Base-by-base conservation (phyloP, 2,797 vertebrate species). In the Loriculus beryllinus region DNA sequence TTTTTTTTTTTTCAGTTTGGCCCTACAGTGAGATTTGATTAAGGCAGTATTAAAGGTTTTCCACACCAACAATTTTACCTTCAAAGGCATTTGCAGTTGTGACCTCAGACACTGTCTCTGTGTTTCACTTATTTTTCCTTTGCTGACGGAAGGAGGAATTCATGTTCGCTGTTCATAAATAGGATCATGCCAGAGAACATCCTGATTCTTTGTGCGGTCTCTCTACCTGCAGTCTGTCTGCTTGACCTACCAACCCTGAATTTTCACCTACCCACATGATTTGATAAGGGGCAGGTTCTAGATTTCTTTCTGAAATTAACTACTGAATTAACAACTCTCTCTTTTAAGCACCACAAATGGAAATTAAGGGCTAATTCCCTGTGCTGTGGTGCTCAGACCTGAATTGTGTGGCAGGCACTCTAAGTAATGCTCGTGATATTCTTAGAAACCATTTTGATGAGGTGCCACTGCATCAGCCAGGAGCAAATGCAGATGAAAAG, bases 1-100 rank as follows among this genome's bases (percentile, higher is more conserved):
- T 89, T 92, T 92, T 89, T 95, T 87, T 89, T 92, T 92, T 89
- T 95, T 74, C 47, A 51, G 40, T 78, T 92, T 92, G 67, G 10
- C 28, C 63, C 48, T 40, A 49, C 35, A 82, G 59, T 88, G 75
- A 89, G 84, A 82, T 88, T 74, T 74, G 64, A 94, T 86, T 89
- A 77, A 85, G 56, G 83, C 14, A 51, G 17, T 88, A 57, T 35
- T 78, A 59, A 88, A 94, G n/a, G 33, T 89, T 95, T 92, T 92
- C 91, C 92, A 82, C 68, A 94, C 35, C 60, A 89, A 68, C 75
- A 93, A 9, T 94, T 94, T 93, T n/a, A 63, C 57, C 64, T 92
- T 92, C 62, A 86, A 90, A 95, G 35, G 42, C 35, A 63, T 93
- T 92, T 85, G 56, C 88, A 88, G 74, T 40, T 77, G 47, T 74